Evolutionary conservation across 23 tunicate genomes (phyloP).

Genomic region (Styela plicata): DNA sequence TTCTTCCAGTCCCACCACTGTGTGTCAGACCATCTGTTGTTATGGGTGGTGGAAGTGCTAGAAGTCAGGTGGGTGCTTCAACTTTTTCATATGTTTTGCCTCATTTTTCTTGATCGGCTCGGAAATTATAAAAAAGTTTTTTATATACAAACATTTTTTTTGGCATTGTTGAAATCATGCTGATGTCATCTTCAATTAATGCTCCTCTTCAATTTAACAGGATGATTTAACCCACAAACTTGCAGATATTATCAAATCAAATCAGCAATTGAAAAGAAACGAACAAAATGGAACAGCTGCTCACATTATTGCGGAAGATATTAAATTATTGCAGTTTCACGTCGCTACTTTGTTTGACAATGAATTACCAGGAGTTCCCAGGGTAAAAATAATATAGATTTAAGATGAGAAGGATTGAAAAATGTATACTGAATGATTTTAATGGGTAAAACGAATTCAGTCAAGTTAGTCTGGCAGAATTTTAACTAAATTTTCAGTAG

Average conservation of each 20-base stretch:
- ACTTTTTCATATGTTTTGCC: too few species aligned
- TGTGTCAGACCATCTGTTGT: constrained; percentile 99
- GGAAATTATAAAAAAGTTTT: too few species aligned
- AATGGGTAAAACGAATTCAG: too few species aligned
- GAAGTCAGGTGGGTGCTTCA: constrained; percentile 77
- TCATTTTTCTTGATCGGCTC: too few species aligned
- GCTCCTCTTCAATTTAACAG: constrained; percentile 6
- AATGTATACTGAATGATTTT: too few species aligned
- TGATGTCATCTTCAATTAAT: neutral
- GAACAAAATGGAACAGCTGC: constrained; percentile 99
- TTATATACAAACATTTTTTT: neutral
- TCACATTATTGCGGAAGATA: constrained; percentile 93
- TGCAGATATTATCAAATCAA: constrained; percentile 91
- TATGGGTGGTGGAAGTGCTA: constrained; percentile 96
- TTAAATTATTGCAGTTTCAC: constrained; percentile 90
- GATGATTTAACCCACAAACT: constrained; percentile 99
- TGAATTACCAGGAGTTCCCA: constrained; percentile 96
- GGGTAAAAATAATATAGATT: constrained; percentile 36
- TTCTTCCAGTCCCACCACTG: constrained; percentile 95
- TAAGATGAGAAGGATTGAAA: neutral
- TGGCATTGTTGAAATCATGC: neutral
- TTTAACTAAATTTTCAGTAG: too few species aligned
- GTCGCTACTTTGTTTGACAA: constrained; percentile 94
- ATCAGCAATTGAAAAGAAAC: constrained; percentile 86
- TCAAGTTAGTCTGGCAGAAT: too few species aligned